Conservation (phyloP, 2,888 invertebrate genomes). For the Hirtodrosophila duncani region DNA sequence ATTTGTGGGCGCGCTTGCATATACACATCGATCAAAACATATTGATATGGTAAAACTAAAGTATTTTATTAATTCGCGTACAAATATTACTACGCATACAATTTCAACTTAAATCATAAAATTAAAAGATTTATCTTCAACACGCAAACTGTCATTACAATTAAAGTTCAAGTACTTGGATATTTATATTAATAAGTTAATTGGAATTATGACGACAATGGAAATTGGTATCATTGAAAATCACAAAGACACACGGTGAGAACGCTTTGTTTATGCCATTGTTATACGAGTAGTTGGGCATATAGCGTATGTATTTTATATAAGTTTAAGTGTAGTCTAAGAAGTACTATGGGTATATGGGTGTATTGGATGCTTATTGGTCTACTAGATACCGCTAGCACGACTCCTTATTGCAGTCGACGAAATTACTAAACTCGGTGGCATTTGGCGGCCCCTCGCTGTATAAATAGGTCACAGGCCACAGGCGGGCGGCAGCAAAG, state of each 20-base stretch:
- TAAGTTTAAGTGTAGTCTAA: too few species aligned
- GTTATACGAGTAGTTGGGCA: not conserved
- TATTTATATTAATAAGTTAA: constrained; percentile 65
- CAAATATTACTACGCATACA: too few species aligned
- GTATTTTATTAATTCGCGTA: too few species aligned
- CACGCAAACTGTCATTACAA: constrained; percentile 48
- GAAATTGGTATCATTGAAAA: constrained; percentile 63
- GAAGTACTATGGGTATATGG: constrained; percentile 27
- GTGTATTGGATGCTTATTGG: constrained; percentile 29
- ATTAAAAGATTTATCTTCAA: constrained; percentile 39
- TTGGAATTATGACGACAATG: constrained; percentile 52
- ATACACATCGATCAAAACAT: too few species aligned
- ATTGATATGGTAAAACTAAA: too few species aligned
- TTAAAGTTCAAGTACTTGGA: constrained; percentile 34
- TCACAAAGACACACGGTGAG: constrained; percentile 56
- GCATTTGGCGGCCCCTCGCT: constrained; percentile 88
- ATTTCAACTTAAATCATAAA: constrained; percentile 32
- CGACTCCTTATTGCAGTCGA: constrained; percentile 78
- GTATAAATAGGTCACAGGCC: constrained; percentile 91
- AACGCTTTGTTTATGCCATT: constrained; percentile 30
- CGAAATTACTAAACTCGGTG: constrained; percentile 79
- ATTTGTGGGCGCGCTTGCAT: too few species aligned
- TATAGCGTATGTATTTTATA: constrained; percentile 13
- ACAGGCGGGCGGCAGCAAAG: constrained; percentile 80
- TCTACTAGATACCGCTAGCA: constrained; percentile 63